Evolutionary conservation across 2,113 vertebrate species (phyloP).

Genomic region (Bufo gargarizans): DNA sequence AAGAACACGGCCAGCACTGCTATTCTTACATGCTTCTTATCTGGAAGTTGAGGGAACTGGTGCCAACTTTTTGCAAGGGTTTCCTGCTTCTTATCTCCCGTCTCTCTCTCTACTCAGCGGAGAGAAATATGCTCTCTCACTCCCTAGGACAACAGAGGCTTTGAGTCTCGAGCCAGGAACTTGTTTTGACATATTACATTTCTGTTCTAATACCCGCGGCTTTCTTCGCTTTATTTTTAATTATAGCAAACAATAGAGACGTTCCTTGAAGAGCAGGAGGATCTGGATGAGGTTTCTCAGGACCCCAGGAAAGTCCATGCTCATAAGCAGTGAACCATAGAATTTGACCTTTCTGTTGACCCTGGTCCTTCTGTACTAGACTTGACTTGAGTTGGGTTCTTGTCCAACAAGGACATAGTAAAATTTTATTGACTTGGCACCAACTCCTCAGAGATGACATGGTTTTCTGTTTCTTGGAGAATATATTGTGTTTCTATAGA

Average conservation of each 20-base stretch:
- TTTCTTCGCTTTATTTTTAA: slow-evolving; percentile 37
- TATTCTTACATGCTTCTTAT: slow-evolving; percentile 63
- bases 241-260: neutral
- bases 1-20: slow-evolving; percentile 59
- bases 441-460: too few species aligned
- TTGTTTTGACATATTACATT: slow-evolving; percentile 34
- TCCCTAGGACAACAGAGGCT: slow-evolving; percentile 58
- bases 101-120: slow-evolving; percentile 43
- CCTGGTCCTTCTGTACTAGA: too few species aligned
- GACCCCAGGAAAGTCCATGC: neutral
- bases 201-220: slow-evolving; percentile 28
- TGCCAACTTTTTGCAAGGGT: slow-evolving; percentile 60
- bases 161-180: slow-evolving; percentile 56
- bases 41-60: slow-evolving; percentile 49
- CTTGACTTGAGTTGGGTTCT: too few species aligned
- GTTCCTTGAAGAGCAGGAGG: neutral
- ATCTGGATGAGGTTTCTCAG: neutral
- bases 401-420: too few species aligned
- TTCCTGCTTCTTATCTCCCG: slow-evolving; percentile 63
- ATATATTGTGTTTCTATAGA: too few species aligned
- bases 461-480: too few species aligned
- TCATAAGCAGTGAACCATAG: neutral
- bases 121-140: slow-evolving; percentile 58
- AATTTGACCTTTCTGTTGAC: too few species aligned
- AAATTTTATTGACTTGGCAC: too few species aligned